These are phyloP conservation scores for Crepidodera aurea DNA, from an alignment of 2,888 invertebrate species.

Conservation along the genomic window DNA sequence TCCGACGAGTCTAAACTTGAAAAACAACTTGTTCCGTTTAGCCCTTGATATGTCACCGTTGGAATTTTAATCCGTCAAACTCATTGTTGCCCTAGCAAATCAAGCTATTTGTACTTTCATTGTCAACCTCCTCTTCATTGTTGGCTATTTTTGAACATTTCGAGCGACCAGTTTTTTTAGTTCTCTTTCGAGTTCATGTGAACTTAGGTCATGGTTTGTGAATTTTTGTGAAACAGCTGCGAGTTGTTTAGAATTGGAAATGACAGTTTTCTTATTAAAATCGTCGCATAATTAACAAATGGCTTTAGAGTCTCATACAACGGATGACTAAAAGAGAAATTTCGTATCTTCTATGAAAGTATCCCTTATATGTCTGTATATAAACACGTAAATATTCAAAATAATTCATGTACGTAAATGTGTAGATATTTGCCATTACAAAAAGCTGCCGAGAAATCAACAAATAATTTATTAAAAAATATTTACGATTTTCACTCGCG, in stretches of 20 bases:
- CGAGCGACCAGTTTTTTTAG: constrained; percentile 6
- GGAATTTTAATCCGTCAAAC: constrained; percentile 14
- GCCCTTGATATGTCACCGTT: constrained; percentile 8
- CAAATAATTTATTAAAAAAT: no score
- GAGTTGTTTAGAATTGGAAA: not conserved
- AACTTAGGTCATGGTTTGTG: constrained; percentile 23
- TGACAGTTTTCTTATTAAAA: no score
- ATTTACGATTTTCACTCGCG: no score
- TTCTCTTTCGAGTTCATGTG: constrained; percentile 5
- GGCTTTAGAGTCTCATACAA: no score
- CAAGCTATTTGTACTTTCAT: constrained; percentile 14
- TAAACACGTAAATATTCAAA: no score
- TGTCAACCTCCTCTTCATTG: constrained; percentile 21
- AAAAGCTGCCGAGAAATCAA: no score
- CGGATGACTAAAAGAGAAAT: no score
- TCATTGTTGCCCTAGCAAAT: constrained; percentile 12
- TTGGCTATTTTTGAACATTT: constrained; percentile 14
- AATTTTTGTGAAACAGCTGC: constrained; percentile 18
- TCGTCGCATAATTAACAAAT: no score
- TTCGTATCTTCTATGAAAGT: no score
- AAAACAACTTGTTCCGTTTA: constrained; percentile 19
- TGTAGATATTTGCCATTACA: no score
- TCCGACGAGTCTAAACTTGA: not conserved
- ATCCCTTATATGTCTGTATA: no score
- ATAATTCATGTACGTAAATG: no score